These are phyloP conservation scores for Coturnix japonica DNA, from an alignment of 2,113 vertebrate species.

Conservation along the genomic window DNA sequence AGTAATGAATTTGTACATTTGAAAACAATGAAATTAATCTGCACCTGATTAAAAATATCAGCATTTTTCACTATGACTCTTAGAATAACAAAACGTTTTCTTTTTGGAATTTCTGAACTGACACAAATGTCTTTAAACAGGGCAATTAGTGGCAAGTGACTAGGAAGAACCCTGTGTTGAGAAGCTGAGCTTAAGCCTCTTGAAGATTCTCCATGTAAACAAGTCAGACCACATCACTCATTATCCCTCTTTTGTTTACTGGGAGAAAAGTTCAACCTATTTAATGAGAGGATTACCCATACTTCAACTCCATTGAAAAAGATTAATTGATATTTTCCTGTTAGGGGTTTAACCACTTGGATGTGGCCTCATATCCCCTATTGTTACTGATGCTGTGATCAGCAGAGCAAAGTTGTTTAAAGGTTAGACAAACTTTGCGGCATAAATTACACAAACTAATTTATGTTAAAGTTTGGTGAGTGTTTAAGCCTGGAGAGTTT, in stretches of 20 bases:
- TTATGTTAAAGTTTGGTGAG: constrained; percentile 63
- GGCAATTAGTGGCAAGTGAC: constrained; percentile 87
- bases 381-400: constrained; percentile 82
- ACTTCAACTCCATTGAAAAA: constrained; percentile 88
- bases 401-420: constrained; percentile 80
- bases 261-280: constrained; percentile 86
- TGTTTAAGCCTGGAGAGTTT: constrained; percentile 32
- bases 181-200: constrained; percentile 86
- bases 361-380: constrained; percentile 75
- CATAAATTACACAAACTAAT: constrained; percentile 76
- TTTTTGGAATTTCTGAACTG: constrained; percentile 71
- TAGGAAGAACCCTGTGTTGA: constrained; percentile 83
- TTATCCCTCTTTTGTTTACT: constrained; percentile 89
- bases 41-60: constrained; percentile 53
- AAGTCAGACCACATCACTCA: constrained; percentile 86
- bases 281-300: constrained; percentile 92
- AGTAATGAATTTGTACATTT: neutral
- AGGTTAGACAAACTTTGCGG: constrained; percentile 80
- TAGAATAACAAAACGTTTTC: constrained; percentile 64
- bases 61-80: constrained; percentile 44
- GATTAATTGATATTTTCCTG: constrained; percentile 96
- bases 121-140: constrained; percentile 86
- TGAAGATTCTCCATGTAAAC: constrained; percentile 89
- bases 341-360: constrained; percentile 83
- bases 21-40: neutral